Conservation (phyloP, 2,888 invertebrate species). For the Tetragonula carbonaria region DNA sequence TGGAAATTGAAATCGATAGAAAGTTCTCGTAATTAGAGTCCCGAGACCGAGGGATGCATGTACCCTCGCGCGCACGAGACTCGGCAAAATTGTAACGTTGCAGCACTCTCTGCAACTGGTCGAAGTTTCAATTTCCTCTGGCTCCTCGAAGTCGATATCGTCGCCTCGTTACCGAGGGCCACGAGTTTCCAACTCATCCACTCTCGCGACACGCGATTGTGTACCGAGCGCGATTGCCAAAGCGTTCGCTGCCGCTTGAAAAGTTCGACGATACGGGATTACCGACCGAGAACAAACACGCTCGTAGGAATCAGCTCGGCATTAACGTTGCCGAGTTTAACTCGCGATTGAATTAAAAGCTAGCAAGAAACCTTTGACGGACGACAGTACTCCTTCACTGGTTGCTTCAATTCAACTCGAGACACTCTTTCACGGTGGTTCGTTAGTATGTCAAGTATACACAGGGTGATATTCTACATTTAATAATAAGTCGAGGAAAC, state of each 20-base stretch:
- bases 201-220: constrained; percentile 12
- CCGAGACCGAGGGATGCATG: background rate
- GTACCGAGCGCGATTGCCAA: constrained; percentile 48
- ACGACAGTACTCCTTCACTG: background rate
- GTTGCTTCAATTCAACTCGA: too few species aligned
- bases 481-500: too few species aligned
- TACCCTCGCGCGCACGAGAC: too few species aligned
- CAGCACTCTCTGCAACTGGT: constrained; percentile 23
- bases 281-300: constrained; percentile 45
- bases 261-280: constrained; percentile 49
- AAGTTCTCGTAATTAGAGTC: constrained; percentile 28
- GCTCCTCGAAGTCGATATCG: constrained; percentile 30
- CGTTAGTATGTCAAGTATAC: too few species aligned
- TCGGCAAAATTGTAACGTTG: constrained; percentile 7
- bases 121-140: constrained; percentile 55
- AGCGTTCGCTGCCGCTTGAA: constrained; percentile 40
- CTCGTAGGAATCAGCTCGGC: background rate
- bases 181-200: constrained; percentile 59
- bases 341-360: constrained; percentile 14
- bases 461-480: too few species aligned
- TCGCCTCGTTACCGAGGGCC: constrained; percentile 44
- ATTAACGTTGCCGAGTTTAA: background rate
- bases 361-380: background rate
- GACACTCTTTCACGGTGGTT: too few species aligned
- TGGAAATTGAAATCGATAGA: constrained; percentile 18